Conservation (phyloP, 2,888 invertebrate species). For the Platynereis dumerilii region DNA sequence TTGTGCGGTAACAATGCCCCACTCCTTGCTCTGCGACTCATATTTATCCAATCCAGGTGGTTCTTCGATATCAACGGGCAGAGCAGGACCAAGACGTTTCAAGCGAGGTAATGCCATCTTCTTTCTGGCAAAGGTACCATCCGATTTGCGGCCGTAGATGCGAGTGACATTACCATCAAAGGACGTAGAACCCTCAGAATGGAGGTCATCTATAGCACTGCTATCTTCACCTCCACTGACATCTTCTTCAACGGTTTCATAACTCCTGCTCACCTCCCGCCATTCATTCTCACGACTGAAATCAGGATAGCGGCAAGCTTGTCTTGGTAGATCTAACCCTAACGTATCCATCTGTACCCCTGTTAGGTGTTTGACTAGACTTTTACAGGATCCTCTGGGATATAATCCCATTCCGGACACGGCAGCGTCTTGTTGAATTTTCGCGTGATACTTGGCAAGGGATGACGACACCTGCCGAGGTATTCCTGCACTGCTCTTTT, state of each 20-base stretch:
- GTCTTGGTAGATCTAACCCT: conserved; percentile 46
- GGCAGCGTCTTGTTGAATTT: too few relatives aligned
- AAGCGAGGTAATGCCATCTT: neutral
- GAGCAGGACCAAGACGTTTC: neutral
- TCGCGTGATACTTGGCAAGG: too few relatives aligned
- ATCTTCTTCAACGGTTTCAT: neutral
- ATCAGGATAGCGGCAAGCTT: conserved; percentile 37
- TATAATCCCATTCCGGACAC: neutral
- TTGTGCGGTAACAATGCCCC: neutral
- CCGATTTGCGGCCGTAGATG: conserved; percentile 3
- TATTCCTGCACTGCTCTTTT: neutral
- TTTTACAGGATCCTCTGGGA: conserved; percentile 37
- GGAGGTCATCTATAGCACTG: neutral
- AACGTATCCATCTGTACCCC: conserved; percentile 44
- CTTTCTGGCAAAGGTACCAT: neutral
- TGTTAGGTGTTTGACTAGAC: conserved; percentile 43
- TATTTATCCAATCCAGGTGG: neutral
- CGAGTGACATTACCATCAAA: neutral
- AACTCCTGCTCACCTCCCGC: neutral
- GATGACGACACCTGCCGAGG: neutral
- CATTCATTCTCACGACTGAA: neutral
- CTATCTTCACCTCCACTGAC: neutral
- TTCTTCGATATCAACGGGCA: neutral
- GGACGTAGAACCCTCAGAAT: neutral
- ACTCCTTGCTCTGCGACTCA: neutral